Conservation (phyloP, 2,888 invertebrate genomes). For the Tuberolachnus salignus region DNA sequence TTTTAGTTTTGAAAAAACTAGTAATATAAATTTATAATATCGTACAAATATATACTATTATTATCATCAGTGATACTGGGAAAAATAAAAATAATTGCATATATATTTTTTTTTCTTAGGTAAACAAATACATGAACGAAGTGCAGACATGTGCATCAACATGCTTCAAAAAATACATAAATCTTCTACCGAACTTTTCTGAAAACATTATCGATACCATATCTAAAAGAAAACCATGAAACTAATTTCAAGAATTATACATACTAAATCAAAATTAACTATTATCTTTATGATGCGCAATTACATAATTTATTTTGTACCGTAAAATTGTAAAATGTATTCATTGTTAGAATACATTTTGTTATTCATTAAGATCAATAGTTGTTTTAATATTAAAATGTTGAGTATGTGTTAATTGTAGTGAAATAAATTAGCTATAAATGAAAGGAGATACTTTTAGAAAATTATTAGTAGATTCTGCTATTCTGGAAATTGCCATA, state of each 20-base stretch:
- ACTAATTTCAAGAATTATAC: background rate
- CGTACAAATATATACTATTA: too few relatives aligned
- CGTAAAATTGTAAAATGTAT: background rate
- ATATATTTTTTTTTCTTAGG: conserved; percentile 17
- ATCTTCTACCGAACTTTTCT: conserved; percentile 21
- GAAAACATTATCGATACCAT: conserved; percentile 28
- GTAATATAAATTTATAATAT: too few relatives aligned
- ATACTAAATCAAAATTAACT: background rate
- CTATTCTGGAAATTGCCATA: too few relatives aligned
- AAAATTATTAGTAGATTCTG: too few relatives aligned
- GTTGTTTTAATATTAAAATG: conserved; percentile 8
- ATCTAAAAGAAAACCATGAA: background rate
- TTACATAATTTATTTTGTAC: background rate
- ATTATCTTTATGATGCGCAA: background rate
- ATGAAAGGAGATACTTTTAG: background rate
- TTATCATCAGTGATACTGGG: too few relatives aligned
- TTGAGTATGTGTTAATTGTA: background rate
- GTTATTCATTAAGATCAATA: background rate
- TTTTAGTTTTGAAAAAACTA: too few relatives aligned
- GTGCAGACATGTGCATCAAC: conserved; percentile 30
- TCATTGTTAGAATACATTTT: background rate
- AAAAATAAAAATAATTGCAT: too few relatives aligned
- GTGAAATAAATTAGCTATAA: conserved; percentile 16
- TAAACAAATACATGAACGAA: conserved; percentile 42
- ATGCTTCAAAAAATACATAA: conserved; percentile 35